These are phyloP conservation scores for Dicrostonyx torquatus DNA, from an alignment of 2,797 vertebrate genomes.

Conservation along the genomic window DNA sequence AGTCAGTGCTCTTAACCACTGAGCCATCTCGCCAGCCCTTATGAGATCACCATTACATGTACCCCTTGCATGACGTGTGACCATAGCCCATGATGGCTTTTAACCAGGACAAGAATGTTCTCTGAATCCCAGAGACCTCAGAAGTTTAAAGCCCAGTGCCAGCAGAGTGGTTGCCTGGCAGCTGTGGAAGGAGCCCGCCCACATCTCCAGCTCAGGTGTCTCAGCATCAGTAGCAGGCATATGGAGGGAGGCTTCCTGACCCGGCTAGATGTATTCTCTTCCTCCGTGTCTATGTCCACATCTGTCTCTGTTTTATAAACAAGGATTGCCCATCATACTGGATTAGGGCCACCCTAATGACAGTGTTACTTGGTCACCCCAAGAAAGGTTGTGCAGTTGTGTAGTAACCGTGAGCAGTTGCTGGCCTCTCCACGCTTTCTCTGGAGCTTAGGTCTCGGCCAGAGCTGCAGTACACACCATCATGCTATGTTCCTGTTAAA, in stretches of 20 bases:
- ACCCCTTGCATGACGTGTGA: fast-evolving
- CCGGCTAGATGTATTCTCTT: not conserved
- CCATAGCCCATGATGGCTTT: not conserved
- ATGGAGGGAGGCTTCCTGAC: not conserved
- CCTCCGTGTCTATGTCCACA: fast-evolving
- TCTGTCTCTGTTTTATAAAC: not conserved
- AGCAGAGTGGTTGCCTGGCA: not conserved
- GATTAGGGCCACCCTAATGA: fast-evolving
- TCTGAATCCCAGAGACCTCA: fast-evolving
- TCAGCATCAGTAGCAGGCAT: not conserved
- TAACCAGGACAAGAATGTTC: not conserved
- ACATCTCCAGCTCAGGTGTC: not conserved
- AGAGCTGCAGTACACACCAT: not conserved
- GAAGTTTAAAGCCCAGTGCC: fast-evolving
- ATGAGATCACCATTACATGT: not conserved
- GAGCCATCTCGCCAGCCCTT: not conserved
- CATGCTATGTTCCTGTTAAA: not conserved
- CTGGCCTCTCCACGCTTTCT: not conserved
- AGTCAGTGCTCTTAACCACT: not conserved
- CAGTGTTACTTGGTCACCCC: not conserved
- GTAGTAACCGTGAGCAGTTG: not conserved
- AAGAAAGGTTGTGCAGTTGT: not conserved
- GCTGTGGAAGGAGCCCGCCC: fast-evolving
- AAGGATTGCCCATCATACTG: fast-evolving
- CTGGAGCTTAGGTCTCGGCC: not conserved